Percentiles rank a stretch among this genome's conserved stretches.
Conservation (phyloP, 2,797 vertebrate species). For the Pangasius sanitwongsei region DNA sequence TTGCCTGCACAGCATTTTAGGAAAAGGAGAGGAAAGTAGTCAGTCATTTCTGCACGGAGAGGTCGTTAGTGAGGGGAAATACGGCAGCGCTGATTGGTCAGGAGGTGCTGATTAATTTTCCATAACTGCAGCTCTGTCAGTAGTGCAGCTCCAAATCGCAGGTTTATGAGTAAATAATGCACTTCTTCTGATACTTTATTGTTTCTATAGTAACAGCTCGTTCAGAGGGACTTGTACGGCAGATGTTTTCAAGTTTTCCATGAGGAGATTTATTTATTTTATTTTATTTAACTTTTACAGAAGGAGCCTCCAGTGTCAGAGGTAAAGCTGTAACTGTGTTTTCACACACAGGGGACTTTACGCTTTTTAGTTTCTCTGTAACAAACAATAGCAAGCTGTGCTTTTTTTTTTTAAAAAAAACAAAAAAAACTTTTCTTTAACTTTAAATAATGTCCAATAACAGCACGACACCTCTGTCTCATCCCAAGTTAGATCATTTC, state of each 20-base stretch:
- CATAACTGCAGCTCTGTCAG: too few species aligned
- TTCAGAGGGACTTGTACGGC: not conserved
- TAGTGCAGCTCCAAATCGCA: too few species aligned
- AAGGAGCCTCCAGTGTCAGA: not conserved
- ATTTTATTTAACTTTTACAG: not conserved
- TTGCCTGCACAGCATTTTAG: not conserved
- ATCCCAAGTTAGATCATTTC: not conserved
- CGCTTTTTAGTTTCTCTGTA: too few species aligned
- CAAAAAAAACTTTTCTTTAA: too few species aligned
- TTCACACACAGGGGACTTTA: not conserved
- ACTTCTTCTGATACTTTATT: not conserved
- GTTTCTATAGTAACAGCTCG: not conserved
- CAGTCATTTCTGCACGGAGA: not conserved
- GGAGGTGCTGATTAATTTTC: not conserved
- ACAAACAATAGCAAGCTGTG: too few species aligned
- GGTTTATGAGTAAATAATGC: not conserved
- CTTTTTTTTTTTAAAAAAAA: too few species aligned
- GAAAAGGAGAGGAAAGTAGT: not conserved
- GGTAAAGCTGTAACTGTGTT: not conserved
- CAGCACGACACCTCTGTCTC: not conserved
- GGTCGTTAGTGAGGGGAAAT: not conserved
- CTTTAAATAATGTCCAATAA: not conserved
- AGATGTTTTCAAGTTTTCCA: too few species aligned
- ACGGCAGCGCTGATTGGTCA: not conserved
- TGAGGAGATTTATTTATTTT: too few species aligned